Base-by-base conservation (phyloP, 2,113 vertebrate species). In the Hypomesus transpacificus region DNA sequence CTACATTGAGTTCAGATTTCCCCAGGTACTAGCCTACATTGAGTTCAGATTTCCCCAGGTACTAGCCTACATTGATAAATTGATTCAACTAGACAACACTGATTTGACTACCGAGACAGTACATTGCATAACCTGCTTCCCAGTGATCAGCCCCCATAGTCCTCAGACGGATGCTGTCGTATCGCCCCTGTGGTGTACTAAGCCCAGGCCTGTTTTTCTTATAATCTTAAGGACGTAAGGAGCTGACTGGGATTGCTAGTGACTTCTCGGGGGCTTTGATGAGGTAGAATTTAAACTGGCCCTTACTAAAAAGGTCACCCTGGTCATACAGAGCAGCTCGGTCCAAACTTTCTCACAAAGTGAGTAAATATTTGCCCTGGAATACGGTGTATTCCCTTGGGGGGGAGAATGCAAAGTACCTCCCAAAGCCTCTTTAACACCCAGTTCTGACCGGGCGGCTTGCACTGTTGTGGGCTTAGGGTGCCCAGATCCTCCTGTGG, bases 221-320 rank as follows among this genome's bases (percentile, higher is more conserved):
- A 39, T 51, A 78, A 62, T 64, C 68, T 68, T 62, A 21, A 34
- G 22, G 75, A 69, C 20, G 64, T 18, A 53, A 56, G 53, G 58
- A 69, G 24, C 57, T 60, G 61, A 68, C 26, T 4, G 7, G 31
- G 28, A 58, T n/a, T 70, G 22, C 61, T 67, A 64, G 56, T 76
- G 61, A 24, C 18, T 70, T 67, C 52, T 68, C 58, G 24, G 73
- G 60, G 58, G 85, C 78, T 68, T 74, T 61, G 74, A 79, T 89
- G 90, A 89, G 89, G 87, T 91, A 91, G 89, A 87, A 87, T 69
- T 46, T 56, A 83, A 79, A 75, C 74, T 80, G 76, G 75, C 74
- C 72, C 72, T 75, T 72, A 46, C 63, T 18, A 46, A n/a, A 46
- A n/a, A 4, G 52, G 70, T 63, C 76, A 66, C 63, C 63, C 82